These are phyloP conservation scores for Eulemur macaco DNA, from an alignment of 2,113 vertebrate species.

Conservation along the genomic window DNA sequence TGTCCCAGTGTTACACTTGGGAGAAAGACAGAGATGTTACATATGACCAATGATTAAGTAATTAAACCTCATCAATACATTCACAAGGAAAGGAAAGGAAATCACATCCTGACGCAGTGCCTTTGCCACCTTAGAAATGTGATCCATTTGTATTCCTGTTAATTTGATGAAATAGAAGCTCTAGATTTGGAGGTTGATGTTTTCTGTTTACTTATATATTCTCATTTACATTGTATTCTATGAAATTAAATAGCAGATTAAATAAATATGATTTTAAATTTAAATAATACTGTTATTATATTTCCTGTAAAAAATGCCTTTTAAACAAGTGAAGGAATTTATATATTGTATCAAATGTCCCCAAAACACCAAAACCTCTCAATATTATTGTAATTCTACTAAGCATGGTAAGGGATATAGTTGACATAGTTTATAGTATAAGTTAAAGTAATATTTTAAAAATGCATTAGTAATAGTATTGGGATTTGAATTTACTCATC, in stretches of 20 bases:
- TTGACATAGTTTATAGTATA: not conserved
- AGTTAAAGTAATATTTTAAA: conserved; percentile 21
- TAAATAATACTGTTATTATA: not conserved
- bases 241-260: not conserved
- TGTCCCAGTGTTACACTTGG: not conserved
- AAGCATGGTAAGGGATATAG: not conserved
- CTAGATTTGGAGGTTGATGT: not conserved
- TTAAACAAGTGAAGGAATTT: not conserved
- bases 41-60: not conserved
- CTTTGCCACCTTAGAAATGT: not conserved
- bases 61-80: not conserved
- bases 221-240: not conserved
- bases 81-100: not conserved
- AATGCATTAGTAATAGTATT: not conserved
- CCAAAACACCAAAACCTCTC: not conserved
- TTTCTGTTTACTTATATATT: conserved; percentile 23
- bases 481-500: not conserved
- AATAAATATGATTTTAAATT: not conserved
- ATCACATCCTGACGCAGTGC: not conserved
- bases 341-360: not conserved
- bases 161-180: not conserved
- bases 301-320: conserved; percentile 21
- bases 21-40: not conserved
- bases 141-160: not conserved
- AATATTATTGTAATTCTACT: conserved; percentile 2